A percentile compares a stretch with the other conserved stretches of the same genome.
Evolutionary conservation across 2,113 vertebrate genomes (phyloP).

Genomic region (Hyperoodon ampullatus): DNA sequence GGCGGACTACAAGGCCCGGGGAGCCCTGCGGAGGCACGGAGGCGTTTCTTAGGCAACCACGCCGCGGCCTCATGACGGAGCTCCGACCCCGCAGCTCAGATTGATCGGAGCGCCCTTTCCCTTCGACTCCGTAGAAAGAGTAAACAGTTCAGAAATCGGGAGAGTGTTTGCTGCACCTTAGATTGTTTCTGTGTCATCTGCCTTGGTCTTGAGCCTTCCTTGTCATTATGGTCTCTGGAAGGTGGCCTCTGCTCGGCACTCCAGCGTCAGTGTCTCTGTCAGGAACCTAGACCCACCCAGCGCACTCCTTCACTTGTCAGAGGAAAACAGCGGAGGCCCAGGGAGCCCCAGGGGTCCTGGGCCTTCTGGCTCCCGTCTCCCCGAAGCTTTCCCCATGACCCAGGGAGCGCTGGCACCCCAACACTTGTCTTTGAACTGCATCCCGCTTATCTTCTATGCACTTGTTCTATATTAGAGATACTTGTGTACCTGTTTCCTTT

Average conservation of each 20-base stretch:
- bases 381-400: not conserved
- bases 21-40: not conserved
- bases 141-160: not conserved
- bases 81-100: rapidly evolving
- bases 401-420: not conserved
- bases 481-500: no score
- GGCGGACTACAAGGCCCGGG: slow-evolving; percentile 22
- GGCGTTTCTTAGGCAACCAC: not conserved
- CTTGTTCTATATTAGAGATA: no score
- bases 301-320: not conserved
- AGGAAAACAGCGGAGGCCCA: not conserved
- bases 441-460: rapidly evolving
- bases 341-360: not conserved
- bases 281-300: not conserved
- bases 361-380: rapidly evolving
- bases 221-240: not conserved
- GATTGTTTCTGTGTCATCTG: not conserved
- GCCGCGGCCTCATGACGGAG: not conserved
- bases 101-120: rapidly evolving
- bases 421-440: rapidly evolving
- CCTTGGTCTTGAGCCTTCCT: rapidly evolving
- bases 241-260: not conserved
- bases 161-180: not conserved
- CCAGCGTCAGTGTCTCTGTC: not conserved
- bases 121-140: not conserved